These are phyloP conservation scores for Nasua narica DNA, from an alignment of 2,797 vertebrate species.

Conservation along the genomic window DNA sequence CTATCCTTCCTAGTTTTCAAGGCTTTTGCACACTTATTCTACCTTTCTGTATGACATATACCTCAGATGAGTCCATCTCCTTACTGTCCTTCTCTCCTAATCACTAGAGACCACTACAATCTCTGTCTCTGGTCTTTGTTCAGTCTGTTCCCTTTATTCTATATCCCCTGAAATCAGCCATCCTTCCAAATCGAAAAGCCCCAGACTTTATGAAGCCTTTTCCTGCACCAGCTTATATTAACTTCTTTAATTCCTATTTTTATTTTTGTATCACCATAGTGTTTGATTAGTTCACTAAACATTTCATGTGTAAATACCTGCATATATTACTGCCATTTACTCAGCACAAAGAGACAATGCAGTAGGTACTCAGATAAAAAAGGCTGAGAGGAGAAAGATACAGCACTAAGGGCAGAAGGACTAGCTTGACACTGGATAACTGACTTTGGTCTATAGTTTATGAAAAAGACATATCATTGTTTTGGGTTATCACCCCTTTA, in stretches of 20 bases:
- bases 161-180: background rate
- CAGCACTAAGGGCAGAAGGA: background rate
- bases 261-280: background rate
- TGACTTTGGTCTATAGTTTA: background rate
- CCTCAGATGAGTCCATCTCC: background rate
- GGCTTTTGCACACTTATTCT: background rate
- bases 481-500: background rate
- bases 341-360: background rate
- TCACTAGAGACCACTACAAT: background rate
- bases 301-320: background rate
- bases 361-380: background rate
- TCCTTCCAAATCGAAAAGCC: background rate
- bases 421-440: background rate
- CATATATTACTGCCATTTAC: background rate
- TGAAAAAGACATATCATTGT: background rate
- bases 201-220: background rate
- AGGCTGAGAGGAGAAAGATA: background rate
- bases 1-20: background rate
- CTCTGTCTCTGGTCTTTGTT: background rate
- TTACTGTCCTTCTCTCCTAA: background rate
- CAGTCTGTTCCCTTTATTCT: background rate
- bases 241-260: background rate
- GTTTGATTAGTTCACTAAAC: slow-evolving; percentile 1
- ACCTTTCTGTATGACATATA: background rate
- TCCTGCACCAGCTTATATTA: background rate